Conservation (phyloP, 1,140 invertebrate genomes). For the Bombus turneri region DNA sequence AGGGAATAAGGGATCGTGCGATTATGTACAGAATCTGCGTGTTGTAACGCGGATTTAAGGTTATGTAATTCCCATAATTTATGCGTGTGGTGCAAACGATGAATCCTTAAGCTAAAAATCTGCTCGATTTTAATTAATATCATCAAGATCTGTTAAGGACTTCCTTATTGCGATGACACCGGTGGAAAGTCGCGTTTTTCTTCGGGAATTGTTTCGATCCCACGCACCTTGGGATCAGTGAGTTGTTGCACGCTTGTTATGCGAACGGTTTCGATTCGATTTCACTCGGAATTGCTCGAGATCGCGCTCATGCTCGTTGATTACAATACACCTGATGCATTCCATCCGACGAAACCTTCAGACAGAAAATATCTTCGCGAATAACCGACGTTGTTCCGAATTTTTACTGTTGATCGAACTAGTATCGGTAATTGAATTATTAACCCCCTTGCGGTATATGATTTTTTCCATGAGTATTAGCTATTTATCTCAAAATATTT, state of each 20-base stretch:
- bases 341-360: background rate
- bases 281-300: slow-evolving; percentile 51
- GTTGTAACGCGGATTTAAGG: slow-evolving; percentile 21
- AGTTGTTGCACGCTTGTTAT: slow-evolving; percentile 12
- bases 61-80: slow-evolving; percentile 45
- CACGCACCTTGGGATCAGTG: slow-evolving; percentile 36
- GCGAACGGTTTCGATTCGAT: slow-evolving; percentile 53
- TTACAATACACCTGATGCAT: background rate
- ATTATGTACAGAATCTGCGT: slow-evolving; percentile 48
- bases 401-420: background rate
- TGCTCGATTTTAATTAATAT: slow-evolving; percentile 63
- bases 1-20: slow-evolving; percentile 20
- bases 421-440: background rate
- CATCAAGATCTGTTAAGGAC: slow-evolving; percentile 43
- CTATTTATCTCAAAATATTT: too few species aligned
- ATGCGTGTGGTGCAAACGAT: slow-evolving; percentile 13
- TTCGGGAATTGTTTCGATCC: slow-evolving; percentile 32
- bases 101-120: slow-evolving; percentile 8
- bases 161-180: slow-evolving; percentile 35
- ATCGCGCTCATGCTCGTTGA: slow-evolving; percentile 26
- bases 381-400: background rate
- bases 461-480: too few species aligned
- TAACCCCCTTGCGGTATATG: background rate
- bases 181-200: slow-evolving; percentile 22
- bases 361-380: background rate